Conservation (phyloP, 2,797 vertebrate species). For the Amblyopsis hoosieri region DNA sequence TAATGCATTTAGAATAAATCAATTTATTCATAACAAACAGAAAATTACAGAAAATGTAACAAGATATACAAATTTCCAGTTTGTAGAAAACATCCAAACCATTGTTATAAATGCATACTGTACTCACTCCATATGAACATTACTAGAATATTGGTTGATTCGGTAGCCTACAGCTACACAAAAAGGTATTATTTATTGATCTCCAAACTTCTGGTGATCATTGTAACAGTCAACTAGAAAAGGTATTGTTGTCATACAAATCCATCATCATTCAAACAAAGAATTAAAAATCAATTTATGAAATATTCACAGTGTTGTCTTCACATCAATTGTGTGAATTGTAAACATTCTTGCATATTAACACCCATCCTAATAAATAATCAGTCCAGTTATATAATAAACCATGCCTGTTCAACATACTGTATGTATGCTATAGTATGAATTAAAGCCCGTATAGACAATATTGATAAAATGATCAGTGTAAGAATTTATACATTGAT, state of each 20-base stretch:
- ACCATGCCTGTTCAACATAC: too few species aligned
- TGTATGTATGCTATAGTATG: too few species aligned
- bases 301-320: constrained; percentile 74
- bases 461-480: too few species aligned
- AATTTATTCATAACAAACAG: constrained; percentile 79
- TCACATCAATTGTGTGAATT: constrained; percentile 66
- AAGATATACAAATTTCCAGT: constrained; percentile 73
- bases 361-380: constrained; percentile 64
- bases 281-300: constrained; percentile 52
- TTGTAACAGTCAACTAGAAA: constrained; percentile 31
- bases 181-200: constrained; percentile 7
- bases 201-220: constrained; percentile 31
- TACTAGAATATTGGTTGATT: constrained; percentile 50
- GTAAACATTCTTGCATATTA: constrained; percentile 75
- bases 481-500: too few species aligned
- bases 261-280: constrained; percentile 34
- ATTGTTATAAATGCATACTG: constrained; percentile 57
- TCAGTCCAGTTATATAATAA: constrained; percentile 13
- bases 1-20: constrained; percentile 63
- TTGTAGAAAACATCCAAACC: constrained; percentile 73
- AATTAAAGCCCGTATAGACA: too few species aligned
- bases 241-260: constrained; percentile 29
- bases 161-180: constrained; percentile 36
- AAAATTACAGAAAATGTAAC: constrained; percentile 72
- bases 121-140: constrained; percentile 44